Base-by-base conservation (phyloP, 2,797 vertebrate species). In the Coranthus polyacanthus region DNA sequence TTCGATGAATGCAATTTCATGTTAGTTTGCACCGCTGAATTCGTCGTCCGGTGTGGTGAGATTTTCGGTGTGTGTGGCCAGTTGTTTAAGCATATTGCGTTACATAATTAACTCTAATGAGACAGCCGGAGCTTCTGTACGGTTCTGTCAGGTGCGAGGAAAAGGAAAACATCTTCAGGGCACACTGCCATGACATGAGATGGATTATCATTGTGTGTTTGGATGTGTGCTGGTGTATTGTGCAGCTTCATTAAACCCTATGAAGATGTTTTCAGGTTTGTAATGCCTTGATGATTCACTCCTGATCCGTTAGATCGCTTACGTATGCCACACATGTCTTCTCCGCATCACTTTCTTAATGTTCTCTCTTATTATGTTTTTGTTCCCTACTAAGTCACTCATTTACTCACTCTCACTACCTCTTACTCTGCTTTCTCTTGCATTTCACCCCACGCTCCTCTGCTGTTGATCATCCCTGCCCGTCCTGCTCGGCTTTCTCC, bases 1-100 rank as follows among this genome's bases (percentile, higher is more conserved):
- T 53, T 47, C 54, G 50, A 29, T 26, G 62, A 39, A 39, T 18
- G 68, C 26, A 24, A 57, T 78, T 58, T 52, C 24, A 62, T 38
- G 22, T 75, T 29, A 57, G 32, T 37, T 46, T 15, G 70, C 72
- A 47, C 52, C 38, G 4, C 52, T 64, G 73, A 21, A 26, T 26
- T 26, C 11, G 20, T 54, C 18, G 16, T 79, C 36, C 63, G 61
- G 10, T 11, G 37, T 39, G 70, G 53, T 58, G 18, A 38, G 24
- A 17, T 26, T 43, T 51, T 34, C 16, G 52, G 44, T 49, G 46
- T 53, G 29, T 44, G 51, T 75, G 51, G 71, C 67, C 64, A 66
- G 78, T 75, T 82, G 72, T 68, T 72, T 21, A 67, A 79, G 61
- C 82, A 81, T 70, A 65, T 76, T 78, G 55, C 47, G 47, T 70